Conservation (phyloP, 2,113 vertebrate species). For the Machaerirhynchus nigripectus region DNA sequence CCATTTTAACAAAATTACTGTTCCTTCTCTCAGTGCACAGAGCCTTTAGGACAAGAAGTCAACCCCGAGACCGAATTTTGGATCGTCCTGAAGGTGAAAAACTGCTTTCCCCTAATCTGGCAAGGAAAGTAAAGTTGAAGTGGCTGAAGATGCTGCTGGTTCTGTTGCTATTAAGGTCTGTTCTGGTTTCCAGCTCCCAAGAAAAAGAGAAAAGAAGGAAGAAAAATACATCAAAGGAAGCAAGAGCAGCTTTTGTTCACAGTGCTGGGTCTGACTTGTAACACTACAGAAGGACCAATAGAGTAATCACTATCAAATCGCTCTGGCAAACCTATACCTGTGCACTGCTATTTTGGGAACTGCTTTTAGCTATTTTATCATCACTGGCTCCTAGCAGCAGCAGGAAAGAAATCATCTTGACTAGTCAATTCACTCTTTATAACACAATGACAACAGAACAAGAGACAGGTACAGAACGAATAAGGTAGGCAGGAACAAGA, state of each 20-base stretch:
- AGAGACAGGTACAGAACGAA: slow-evolving; percentile 41
- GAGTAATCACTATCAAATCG: not conserved
- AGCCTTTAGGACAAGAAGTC: not conserved
- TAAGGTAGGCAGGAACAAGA: slow-evolving; percentile 42
- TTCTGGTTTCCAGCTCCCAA: not conserved
- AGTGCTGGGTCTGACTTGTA: not conserved
- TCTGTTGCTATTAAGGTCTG: not conserved
- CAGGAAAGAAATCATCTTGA: slow-evolving; percentile 31
- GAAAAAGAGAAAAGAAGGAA: not conserved
- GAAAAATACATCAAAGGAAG: not conserved
- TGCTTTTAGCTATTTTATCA: slow-evolving; percentile 31
- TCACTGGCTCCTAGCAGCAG: slow-evolving; percentile 8
- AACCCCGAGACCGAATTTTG: not conserved
- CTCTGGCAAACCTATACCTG: slow-evolving; percentile 27
- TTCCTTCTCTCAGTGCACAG: not conserved
- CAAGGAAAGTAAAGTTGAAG: not conserved
- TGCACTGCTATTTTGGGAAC: slow-evolving; percentile 22
- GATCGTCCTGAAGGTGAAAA: not conserved
- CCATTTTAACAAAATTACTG: not conserved
- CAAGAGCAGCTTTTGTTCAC: not conserved
- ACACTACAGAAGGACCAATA: not conserved
- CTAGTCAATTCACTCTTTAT: slow-evolving; percentile 24
- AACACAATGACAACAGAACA: slow-evolving; percentile 11
- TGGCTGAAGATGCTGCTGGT: not conserved
- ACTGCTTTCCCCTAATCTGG: not conserved